A percentile compares a stretch with the other conserved stretches of the same genome.
Evolutionary conservation across 1,140 invertebrate species (phyloP).

Genomic region (Drosophila gunungcola): DNA sequence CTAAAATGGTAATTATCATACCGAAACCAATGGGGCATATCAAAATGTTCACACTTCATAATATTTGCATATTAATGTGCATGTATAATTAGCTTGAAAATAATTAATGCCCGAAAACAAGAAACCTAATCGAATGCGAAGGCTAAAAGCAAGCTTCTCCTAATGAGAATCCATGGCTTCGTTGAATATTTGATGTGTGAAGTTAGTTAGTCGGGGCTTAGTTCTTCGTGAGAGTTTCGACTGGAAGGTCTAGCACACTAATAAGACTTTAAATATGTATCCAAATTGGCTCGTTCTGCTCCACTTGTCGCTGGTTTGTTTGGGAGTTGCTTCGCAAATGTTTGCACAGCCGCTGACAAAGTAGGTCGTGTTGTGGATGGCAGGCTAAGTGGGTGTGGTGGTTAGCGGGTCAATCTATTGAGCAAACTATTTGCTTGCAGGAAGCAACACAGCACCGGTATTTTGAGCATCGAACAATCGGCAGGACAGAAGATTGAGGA

Average conservation of each 20-base stretch:
- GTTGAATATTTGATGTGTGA: constrained; percentile 26
- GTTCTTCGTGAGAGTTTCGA: constrained; percentile 21
- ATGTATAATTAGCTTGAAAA: constrained; percentile 57
- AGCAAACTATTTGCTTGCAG: constrained; percentile 54
- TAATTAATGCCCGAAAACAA: constrained; percentile 56
- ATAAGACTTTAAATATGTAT: constrained; percentile 47
- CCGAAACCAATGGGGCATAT: constrained; percentile 60
- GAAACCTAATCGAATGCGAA: constrained; percentile 47
- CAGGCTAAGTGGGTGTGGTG: constrained; percentile 1
- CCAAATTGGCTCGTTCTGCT: constrained; percentile 47
- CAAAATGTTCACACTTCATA: constrained; percentile 72
- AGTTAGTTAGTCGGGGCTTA: constrained; percentile 37
- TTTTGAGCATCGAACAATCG: constrained; percentile 39
- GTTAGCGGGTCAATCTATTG: constrained; percentile 59
- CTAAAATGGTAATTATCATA: constrained; percentile 28
- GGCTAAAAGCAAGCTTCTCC: constrained; percentile 3
- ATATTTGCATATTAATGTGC: constrained; percentile 74
- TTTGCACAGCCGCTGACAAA: constrained; percentile 71
- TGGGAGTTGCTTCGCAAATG: constrained; percentile 46
- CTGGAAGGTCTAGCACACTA: constrained; percentile 24
- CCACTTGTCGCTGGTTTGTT: constrained; percentile 19
- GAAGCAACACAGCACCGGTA: constrained; percentile 15
- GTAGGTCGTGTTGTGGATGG: constrained; percentile 55
- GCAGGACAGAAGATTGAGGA: constrained; percentile 54
- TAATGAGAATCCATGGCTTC: constrained; percentile 15